Conservation (phyloP, 2,797 vertebrate species). For the Alcedo quadribrachys region DNA sequence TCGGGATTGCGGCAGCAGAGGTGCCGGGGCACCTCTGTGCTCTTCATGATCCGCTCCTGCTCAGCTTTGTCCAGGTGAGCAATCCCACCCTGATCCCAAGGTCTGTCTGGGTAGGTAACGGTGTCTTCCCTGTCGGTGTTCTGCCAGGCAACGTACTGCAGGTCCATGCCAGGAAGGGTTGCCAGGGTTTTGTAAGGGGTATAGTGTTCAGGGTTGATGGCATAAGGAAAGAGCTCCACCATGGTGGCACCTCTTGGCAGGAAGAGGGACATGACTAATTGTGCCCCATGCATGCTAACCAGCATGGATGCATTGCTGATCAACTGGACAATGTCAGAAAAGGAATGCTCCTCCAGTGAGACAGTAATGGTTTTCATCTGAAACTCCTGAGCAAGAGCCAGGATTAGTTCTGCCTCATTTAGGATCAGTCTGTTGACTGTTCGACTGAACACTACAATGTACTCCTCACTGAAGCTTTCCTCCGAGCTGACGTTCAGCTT, state of each 20-base stretch:
- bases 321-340: constrained; percentile 85
- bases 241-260: constrained; percentile 91
- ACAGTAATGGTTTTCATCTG: constrained; percentile 94
- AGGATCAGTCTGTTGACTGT: constrained; percentile 91
- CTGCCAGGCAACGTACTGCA: constrained; percentile 95
- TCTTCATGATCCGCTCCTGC: constrained; percentile 89
- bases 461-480: constrained; percentile 80
- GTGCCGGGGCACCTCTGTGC: constrained; percentile 91
- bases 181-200: constrained; percentile 95
- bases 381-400: constrained; percentile 94
- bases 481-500: constrained; percentile 87
- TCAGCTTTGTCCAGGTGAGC: constrained; percentile 88
- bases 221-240: constrained; percentile 95
- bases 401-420: constrained; percentile 93
- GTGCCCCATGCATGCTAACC: constrained; percentile 97
- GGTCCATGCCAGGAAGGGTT: constrained; percentile 93
- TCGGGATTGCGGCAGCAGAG: constrained; percentile 96
- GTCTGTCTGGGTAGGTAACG: constrained; percentile 86
- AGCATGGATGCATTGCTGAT: constrained; percentile 91
- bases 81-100: constrained; percentile 97
- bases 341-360: constrained; percentile 92
- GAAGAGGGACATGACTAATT: constrained; percentile 92
- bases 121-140: constrained; percentile 89
- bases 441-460: constrained; percentile 93
- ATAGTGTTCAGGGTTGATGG: constrained; percentile 95